Percentiles rank a stretch among this genome's conserved stretches.
phyloP scores from a whole-genome alignment of 2,113 vertebrate genomes.

The Rafetus swinhoei region DNA sequence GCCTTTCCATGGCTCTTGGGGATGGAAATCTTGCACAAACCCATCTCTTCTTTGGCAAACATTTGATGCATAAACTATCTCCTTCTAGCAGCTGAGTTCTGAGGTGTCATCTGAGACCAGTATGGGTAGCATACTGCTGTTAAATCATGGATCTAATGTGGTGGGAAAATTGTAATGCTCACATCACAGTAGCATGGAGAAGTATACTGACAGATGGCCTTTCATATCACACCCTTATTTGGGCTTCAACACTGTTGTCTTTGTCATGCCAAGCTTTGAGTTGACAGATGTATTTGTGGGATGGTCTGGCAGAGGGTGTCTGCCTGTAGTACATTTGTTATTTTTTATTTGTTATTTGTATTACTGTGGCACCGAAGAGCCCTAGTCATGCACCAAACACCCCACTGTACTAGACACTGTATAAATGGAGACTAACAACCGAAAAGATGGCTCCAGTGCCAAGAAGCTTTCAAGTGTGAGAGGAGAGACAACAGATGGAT shows the following conservation, averaged over 20 bases:
- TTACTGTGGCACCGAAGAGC: background rate
- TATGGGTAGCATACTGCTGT: background rate
- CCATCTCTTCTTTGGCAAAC: background rate
- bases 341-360: background rate
- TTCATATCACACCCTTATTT: background rate
- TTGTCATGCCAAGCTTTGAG: background rate
- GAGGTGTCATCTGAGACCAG: background rate
- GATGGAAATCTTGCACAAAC: background rate
- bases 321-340: background rate
- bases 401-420: background rate
- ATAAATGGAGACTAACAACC: background rate
- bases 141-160: accelerated
- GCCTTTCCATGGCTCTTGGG: background rate
- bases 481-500: background rate
- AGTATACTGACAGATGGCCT: background rate
- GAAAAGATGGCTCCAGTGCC: background rate
- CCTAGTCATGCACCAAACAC: background rate
- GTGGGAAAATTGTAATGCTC: background rate
- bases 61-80: background rate
- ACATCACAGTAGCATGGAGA: background rate
- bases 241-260: background rate
- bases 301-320: background rate
- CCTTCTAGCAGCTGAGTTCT: background rate
- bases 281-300: background rate
- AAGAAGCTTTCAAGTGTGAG: background rate